phyloP scores from a whole-genome alignment of 2,888 invertebrate genomes.

The Nematopogon swammerdamellus region DNA sequence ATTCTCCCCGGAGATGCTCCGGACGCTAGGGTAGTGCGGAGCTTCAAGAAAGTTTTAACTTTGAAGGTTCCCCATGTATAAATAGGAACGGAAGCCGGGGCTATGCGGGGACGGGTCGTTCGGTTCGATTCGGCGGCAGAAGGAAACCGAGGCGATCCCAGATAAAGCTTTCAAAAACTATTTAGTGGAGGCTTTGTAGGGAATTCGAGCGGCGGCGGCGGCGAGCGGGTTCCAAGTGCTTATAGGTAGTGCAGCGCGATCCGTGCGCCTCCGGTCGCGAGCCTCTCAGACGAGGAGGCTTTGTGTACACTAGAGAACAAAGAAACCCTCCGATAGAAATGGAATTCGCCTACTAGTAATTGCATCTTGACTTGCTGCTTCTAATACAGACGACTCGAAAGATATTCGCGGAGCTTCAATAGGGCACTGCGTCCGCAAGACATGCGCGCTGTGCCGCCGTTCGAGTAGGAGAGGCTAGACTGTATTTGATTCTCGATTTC shows the following conservation, averaged over 20 bases:
- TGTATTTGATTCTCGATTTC: no score
- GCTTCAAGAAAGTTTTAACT: constrained; percentile 30
- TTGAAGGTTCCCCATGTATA: constrained; percentile 37
- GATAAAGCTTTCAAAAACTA: constrained; percentile 41
- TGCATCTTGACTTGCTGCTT: background rate
- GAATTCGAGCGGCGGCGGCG: constrained; percentile 17
- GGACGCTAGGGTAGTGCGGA: constrained; percentile 16
- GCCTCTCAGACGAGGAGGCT: no score
- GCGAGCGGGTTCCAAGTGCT: background rate
- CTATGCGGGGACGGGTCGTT: no score
- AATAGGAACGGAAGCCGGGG: constrained; percentile 30
- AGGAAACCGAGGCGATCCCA: constrained; percentile 14
- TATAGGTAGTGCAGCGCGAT: background rate
- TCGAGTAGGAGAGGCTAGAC: no score
- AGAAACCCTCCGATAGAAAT: background rate
- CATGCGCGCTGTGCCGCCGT: no score
- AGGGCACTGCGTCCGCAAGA: no score
- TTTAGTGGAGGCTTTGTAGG: constrained; percentile 37
- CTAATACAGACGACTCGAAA: background rate
- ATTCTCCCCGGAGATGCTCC: constrained; percentile 19
- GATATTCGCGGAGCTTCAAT: background rate
- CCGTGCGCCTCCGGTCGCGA: background rate
- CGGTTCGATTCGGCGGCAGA: constrained; percentile 27
- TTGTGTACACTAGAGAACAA: background rate
- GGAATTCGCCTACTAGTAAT: background rate